Percentiles rank a stretch among this genome's conserved stretches.
Conservation (phyloP, 2,113 vertebrate genomes). For the Oceanites oceanicus region DNA sequence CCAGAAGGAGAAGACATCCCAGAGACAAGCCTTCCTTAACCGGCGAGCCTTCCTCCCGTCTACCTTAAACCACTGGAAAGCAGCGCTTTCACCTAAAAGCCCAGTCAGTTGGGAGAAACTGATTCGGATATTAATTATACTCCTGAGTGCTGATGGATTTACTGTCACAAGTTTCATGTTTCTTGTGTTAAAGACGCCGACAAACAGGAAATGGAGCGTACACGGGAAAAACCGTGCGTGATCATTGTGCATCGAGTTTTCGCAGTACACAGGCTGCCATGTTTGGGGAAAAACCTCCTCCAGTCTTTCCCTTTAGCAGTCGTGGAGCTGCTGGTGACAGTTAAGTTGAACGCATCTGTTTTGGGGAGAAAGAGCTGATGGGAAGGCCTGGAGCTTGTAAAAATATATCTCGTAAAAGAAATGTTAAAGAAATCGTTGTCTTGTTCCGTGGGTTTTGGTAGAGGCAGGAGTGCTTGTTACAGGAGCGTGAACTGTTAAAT, state of each 20-base stretch:
- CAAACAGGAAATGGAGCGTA: accelerated
- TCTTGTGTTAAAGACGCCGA: neutral
- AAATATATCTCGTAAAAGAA: accelerated
- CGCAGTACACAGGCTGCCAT: neutral
- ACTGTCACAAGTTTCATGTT: neutral
- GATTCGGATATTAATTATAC: accelerated
- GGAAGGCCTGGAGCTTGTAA: neutral
- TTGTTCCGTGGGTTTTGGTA: neutral
- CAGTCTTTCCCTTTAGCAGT: neutral
- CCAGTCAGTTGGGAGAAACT: neutral
- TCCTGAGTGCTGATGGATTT: neutral
- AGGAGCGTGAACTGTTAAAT: accelerated
- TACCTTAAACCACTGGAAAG: neutral
- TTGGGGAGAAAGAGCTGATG: neutral
- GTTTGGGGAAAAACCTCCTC: neutral
- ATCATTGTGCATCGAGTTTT: accelerated
- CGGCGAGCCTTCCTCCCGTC: neutral
- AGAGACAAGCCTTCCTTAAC: neutral
- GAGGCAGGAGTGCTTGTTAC: neutral
- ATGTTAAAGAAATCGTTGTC: accelerated
- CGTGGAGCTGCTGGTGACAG: neutral
- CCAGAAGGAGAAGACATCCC: neutral
- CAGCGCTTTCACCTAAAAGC: accelerated
- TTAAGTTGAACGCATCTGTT: too few species aligned
- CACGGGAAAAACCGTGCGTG: accelerated